A percentile compares a stretch with the other conserved stretches of the same genome.
Conservation (phyloP, 2,888 invertebrate genomes). For the Thalpophila matura region DNA sequence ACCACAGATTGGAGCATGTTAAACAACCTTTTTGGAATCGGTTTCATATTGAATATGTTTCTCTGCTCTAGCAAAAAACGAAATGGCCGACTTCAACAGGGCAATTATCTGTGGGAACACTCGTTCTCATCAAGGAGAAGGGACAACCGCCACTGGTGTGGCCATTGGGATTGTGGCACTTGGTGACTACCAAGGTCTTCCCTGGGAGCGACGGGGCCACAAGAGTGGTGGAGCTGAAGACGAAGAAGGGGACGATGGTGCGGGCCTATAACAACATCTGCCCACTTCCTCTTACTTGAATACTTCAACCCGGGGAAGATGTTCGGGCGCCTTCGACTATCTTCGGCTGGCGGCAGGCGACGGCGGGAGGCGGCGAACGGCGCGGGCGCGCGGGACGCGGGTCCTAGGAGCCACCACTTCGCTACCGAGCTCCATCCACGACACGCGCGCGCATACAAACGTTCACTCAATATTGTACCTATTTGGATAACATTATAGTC, state of each 20-base stretch:
- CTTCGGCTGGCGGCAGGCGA: background rate
- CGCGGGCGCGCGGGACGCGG: no score
- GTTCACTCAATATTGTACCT: no score
- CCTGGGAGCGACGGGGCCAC: background rate
- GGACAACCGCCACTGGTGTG: background rate
- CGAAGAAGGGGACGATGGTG: background rate
- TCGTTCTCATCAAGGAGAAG: background rate
- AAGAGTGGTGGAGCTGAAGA: background rate
- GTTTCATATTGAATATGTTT: background rate
- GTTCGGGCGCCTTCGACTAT: background rate
- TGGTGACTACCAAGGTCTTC: background rate
- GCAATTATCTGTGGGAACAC: background rate
- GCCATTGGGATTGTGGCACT: background rate
- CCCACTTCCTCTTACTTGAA: background rate
- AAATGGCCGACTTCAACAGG: background rate
- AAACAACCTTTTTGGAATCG: background rate
- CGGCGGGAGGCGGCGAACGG: no score
- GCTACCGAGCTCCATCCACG: no score
- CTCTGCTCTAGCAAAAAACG: background rate
- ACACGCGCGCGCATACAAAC: no score
- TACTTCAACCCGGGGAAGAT: background rate
- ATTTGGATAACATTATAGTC: no score
- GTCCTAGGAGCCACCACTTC: no score
- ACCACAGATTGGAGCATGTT: constrained; percentile 5
- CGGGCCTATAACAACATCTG: constrained; percentile 2